Base-by-base conservation (phyloP, 1,140 invertebrate species). In the Alviniconcha marisindica region DNA sequence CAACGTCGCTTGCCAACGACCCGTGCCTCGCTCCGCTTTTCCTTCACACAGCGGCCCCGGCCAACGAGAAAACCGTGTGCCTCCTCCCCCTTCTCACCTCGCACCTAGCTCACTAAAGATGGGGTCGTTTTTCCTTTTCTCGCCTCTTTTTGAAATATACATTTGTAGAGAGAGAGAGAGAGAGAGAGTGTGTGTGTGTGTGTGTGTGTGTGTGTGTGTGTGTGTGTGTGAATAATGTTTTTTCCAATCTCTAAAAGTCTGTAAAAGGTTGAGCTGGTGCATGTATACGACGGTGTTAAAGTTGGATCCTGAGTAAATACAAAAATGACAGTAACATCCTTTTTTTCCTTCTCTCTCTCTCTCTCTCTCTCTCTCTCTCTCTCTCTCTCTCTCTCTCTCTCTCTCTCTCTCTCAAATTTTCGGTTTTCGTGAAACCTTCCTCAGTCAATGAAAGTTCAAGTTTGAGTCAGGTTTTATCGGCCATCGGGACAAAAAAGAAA, bases 1-100 rank as follows among this genome's bases (percentile, higher is more conserved):
- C 78, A 42, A 42, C 78, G 78, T 80, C 78, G 78, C 24, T 18
- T n/a, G 14, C 60, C 78, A 66, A 42, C 40, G 78, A 80, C 78
- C 56, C 78, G n/a, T 63, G 5, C 7, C 60, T 28, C 56, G 21
- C 60, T 60, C 14, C 44, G 78, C 56, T 18, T 44, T 28, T 44
- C 78, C 78, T 48, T 14, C 71, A 7, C 71, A 18, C 38, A 69
- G n/a, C 31, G 10, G 5, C 28, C 7, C 63, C 28, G 2, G 21
- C 69, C 69, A 71, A 71, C 69, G 69, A 71, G 69, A 71, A 71
- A 40, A 71, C 33, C 69, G 33, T 71, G 33, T 71, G 69, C 36
- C 5, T 38, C 1, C 36, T 71, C 28, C 36, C 18, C 40, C 33
- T 36, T 33, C 24, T 21, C 31, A 24, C 36, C 0, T 40, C 24